Evolutionary conservation across 2,113 vertebrate species (phyloP).

Genomic region (Stegostoma tigrinum): DNA sequence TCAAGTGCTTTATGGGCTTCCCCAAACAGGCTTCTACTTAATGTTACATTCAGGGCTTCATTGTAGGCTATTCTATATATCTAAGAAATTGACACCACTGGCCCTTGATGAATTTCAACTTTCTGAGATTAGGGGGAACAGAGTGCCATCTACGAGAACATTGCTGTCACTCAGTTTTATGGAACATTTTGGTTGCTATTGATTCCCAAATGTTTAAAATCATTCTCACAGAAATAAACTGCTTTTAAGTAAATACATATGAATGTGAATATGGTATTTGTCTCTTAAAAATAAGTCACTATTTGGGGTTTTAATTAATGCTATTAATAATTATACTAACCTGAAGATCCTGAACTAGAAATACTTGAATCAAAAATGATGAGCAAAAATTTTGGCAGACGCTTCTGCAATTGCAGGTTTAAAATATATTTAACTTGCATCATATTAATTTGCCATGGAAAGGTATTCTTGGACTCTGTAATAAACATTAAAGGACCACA

Average conservation of each 20-base stretch:
- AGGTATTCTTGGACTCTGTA: not conserved
- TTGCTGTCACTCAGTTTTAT: not conserved
- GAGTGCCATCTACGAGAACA: not conserved
- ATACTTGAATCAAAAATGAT: not conserved
- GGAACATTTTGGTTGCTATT: not conserved
- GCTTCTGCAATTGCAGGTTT: not conserved
- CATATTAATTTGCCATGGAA: not conserved
- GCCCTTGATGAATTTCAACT: not conserved
- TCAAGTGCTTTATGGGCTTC: not conserved
- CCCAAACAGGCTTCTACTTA: not conserved
- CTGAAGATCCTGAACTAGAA: not conserved
- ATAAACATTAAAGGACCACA: not conserved
- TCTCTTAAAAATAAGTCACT: not conserved
- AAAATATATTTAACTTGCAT: not conserved
- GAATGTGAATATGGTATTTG: not conserved
- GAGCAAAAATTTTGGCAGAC: not conserved
- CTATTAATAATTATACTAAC: not conserved
- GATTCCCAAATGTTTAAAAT: not conserved
- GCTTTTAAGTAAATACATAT: not conserved
- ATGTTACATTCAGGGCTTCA: not conserved
- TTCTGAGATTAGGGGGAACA: not conserved
- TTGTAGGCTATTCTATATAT: not conserved
- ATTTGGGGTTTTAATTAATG: not conserved
- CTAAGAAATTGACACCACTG: not conserved
- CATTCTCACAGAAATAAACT: not conserved